Percentiles rank a stretch among this genome's conserved stretches.
Evolutionary conservation across 2,797 vertebrate genomes (phyloP).

Genomic region (Cynopterus sphinx): DNA sequence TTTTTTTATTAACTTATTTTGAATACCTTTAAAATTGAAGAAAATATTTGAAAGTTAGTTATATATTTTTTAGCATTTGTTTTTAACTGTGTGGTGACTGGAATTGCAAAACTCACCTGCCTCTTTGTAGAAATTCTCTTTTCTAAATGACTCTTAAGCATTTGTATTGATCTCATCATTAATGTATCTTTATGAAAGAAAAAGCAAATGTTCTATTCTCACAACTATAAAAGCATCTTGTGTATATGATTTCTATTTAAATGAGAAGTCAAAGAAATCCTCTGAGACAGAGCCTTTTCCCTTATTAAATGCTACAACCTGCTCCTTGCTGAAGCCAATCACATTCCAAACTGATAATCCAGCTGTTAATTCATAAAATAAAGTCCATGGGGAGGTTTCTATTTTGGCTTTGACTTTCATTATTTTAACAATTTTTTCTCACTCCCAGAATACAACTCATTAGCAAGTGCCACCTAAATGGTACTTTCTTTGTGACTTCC

Average conservation of each 20-base stretch:
- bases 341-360: neutral
- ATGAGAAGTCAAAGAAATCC: neutral
- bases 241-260: neutral
- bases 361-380: constrained; percentile 32
- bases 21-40: constrained; percentile 29
- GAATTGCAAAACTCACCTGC: neutral
- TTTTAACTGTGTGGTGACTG: neutral
- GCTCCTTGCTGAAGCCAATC: neutral
- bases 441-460: constrained; percentile 45
- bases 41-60: constrained; percentile 19
- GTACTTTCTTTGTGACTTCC: constrained; percentile 64
- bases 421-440: constrained; percentile 58
- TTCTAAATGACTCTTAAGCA: neutral
- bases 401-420: constrained; percentile 42
- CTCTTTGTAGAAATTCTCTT: constrained; percentile 26
- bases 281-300: neutral
- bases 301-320: neutral
- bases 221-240: neutral
- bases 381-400: constrained; percentile 3
- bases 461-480: constrained; percentile 61
- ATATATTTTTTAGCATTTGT: neutral
- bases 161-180: neutral
- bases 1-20: neutral
- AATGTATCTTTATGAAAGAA: neutral
- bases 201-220: neutral